Conservation (phyloP, 37 sponge, comb jelly and placozoan species). For the Bolinopsis microptera region DNA sequence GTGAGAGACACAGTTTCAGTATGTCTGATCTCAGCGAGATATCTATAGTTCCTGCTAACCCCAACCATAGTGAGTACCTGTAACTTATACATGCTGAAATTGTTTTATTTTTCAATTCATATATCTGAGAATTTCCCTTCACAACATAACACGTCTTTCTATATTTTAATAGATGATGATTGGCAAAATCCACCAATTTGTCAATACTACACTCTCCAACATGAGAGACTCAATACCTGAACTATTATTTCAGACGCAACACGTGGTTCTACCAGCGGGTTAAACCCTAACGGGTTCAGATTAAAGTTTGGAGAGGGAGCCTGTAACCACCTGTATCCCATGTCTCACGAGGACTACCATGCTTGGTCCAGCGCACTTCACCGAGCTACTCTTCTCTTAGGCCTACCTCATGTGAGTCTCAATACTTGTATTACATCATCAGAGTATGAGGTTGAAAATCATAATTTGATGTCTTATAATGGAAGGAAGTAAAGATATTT, state of each 20-base stretch:
- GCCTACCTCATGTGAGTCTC: not conserved
- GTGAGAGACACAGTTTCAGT: not conserved
- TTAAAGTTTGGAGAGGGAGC: not conserved
- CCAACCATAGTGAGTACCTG: not conserved
- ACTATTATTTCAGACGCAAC: not conserved
- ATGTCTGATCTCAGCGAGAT: not conserved
- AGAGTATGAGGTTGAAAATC: too few relatives aligned
- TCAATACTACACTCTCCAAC: too few relatives aligned
- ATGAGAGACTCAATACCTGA: too few relatives aligned
- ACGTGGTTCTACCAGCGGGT: not conserved
- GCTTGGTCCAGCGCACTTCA: conserved; percentile 37
- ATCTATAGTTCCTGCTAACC: not conserved
- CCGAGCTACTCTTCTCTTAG: not conserved
- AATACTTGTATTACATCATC: not conserved
- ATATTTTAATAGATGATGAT: too few relatives aligned
- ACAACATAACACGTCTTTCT: too few relatives aligned
- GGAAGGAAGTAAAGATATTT: too few relatives aligned
- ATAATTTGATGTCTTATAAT: too few relatives aligned
- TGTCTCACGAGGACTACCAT: conserved; percentile 25
- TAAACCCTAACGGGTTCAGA: not conserved
- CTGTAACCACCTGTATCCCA: conserved; percentile 19
- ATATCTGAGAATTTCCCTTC: too few relatives aligned
- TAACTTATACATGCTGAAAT: too few relatives aligned
- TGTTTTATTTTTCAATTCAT: too few relatives aligned
- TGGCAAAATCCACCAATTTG: too few relatives aligned